phyloP scores from a whole-genome alignment of 2,113 vertebrate genomes.

The Bos indicus region DNA sequence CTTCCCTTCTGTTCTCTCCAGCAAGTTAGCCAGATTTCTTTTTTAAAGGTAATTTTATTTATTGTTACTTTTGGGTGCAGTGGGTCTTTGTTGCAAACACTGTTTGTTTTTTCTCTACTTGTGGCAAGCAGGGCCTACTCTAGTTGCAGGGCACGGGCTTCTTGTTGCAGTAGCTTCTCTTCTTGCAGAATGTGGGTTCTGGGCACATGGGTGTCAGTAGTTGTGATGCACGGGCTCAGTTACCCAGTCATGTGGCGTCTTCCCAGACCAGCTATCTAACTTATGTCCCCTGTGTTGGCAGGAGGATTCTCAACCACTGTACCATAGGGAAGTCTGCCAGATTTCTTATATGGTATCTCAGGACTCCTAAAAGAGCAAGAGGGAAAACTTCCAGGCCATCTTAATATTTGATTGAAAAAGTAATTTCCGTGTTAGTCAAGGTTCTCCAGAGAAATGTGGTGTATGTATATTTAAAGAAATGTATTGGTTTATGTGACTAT shows the following conservation, averaged over 20 bases:
- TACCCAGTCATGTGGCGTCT: neutral
- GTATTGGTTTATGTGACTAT: neutral
- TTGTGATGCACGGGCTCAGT: neutral
- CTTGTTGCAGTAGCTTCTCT: neutral
- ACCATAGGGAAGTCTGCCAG: neutral
- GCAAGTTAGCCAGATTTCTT: neutral
- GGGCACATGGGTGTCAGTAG: neutral
- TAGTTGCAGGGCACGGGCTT: neutral
- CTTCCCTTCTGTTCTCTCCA: neutral
- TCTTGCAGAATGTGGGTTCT: neutral
- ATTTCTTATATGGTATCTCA: neutral
- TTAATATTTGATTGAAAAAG: neutral
- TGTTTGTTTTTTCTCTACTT: neutral
- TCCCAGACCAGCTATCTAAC: neutral
- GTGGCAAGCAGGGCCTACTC: neutral
- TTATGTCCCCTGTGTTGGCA: neutral
- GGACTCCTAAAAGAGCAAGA: neutral
- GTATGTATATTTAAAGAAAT: neutral
- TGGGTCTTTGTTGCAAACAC: neutral
- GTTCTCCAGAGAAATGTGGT: neutral
- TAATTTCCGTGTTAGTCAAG: neutral
- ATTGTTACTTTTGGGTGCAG: rapidly evolving
- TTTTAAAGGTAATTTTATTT: neutral
- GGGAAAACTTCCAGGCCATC: neutral
- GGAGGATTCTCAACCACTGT: neutral